Conservation (phyloP, 2,113 vertebrate genomes). For the Stigmatopora argus region DNA sequence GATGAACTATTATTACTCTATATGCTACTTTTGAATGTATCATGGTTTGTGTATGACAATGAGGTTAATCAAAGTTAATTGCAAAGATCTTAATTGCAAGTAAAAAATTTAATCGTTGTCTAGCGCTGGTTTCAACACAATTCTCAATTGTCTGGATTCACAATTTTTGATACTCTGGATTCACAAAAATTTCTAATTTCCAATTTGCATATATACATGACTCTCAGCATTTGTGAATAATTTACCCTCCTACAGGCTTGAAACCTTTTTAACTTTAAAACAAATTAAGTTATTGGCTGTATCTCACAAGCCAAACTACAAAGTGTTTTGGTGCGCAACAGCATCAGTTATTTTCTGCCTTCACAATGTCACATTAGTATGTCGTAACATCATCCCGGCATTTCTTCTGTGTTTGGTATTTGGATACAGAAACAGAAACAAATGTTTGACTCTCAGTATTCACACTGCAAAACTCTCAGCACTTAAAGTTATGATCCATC, state of each 20-base stretch:
- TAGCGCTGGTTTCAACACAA: too few species aligned
- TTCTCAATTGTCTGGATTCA: too few species aligned
- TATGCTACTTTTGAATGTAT: too few species aligned
- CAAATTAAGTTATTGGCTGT: too few species aligned
- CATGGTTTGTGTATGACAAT: too few species aligned
- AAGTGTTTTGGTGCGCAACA: not conserved
- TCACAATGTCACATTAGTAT: too few species aligned
- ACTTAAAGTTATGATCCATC: not conserved
- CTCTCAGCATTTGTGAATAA: not conserved
- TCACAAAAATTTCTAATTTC: not conserved
- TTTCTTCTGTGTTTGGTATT: not conserved
- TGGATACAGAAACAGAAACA: not conserved
- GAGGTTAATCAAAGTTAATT: too few species aligned
- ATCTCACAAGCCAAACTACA: not conserved
- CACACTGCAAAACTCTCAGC: not conserved
- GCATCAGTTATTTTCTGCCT: not conserved
- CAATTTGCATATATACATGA: not conserved
- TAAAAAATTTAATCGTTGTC: not conserved
- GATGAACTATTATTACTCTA: too few species aligned
- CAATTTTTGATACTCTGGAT: too few species aligned
- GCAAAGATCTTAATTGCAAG: too few species aligned
- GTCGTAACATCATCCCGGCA: not conserved
- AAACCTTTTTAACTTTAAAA: too few species aligned
- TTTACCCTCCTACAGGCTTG: too few species aligned
- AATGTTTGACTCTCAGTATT: not conserved